A percentile compares a stretch with the other conserved stretches of the same genome.
phyloP scores from a whole-genome alignment of 2,888 invertebrate species.

The Raillietiella orientalis region DNA sequence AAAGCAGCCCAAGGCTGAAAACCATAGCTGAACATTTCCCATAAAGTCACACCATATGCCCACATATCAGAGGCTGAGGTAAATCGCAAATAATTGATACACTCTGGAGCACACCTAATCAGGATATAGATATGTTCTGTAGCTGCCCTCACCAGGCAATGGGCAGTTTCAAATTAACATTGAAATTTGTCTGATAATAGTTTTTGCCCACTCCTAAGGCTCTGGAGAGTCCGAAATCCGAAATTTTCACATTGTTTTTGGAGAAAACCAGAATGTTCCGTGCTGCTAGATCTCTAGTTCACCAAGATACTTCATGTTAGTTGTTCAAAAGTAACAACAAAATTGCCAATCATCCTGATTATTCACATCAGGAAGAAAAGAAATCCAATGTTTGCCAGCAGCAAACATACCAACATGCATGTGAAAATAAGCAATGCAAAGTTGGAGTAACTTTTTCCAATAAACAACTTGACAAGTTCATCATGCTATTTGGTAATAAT shows the following conservation, averaged over 20 bases:
- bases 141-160: slow-evolving; percentile 49
- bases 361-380: too few species aligned
- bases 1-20: slow-evolving; percentile 93
- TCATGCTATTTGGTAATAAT: not conserved
- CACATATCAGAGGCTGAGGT: slow-evolving; percentile 91
- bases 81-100: slow-evolving; percentile 76
- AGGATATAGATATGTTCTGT: slow-evolving; percentile 4
- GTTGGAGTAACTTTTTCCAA: not conserved
- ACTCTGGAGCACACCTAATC: slow-evolving; percentile 75
- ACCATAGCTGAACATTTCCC: slow-evolving; percentile 98
- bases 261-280: slow-evolving; percentile 90
- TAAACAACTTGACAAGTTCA: not conserved
- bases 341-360: too few species aligned
- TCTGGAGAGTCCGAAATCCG: slow-evolving; percentile 82
- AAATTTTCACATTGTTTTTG: slow-evolving; percentile 87
- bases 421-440: not conserved
- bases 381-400: too few species aligned
- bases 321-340: too few species aligned
- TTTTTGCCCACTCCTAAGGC: slow-evolving; percentile 91
- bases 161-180: slow-evolving; percentile 79
- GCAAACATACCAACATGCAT: slow-evolving; percentile 4
- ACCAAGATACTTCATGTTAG: too few species aligned
- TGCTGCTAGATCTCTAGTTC: slow-evolving; percentile 83
- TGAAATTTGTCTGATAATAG: slow-evolving; percentile 94
- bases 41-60: slow-evolving; percentile 91